phyloP scores from a whole-genome alignment of 1,140 invertebrate species.

The Copidosoma floridanum region DNA sequence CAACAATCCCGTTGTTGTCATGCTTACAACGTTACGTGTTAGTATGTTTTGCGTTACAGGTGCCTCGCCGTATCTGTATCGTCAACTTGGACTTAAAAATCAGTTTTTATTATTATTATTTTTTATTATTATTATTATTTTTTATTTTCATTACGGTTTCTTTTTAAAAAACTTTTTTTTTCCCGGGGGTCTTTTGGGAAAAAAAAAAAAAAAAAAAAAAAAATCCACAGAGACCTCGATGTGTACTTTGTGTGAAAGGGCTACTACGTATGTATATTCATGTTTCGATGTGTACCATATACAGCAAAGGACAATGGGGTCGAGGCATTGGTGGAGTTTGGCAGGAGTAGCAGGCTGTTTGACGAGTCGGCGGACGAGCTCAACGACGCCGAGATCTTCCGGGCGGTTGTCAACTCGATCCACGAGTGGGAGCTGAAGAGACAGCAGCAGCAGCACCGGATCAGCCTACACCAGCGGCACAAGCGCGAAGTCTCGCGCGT shows the following conservation, averaged over 20 bases:
- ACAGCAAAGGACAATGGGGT: no score
- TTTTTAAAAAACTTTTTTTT: no score
- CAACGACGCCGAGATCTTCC: constrained; percentile 59
- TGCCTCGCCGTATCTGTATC: no score
- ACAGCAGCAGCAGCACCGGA: constrained; percentile 32
- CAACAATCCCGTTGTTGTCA: constrained; percentile 11
- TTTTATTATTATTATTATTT: no score
- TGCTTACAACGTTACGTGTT: background rate
- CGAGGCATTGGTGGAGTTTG: constrained; percentile 41
- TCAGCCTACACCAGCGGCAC: constrained; percentile 30
- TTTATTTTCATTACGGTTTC: no score
- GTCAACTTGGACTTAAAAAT: no score
- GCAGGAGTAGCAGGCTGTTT: constrained; percentile 45
- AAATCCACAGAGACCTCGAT: no score
- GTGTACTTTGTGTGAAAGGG: no score
- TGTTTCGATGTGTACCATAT: no score
- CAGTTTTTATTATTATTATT: constrained; percentile 2
- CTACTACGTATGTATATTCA: no score
- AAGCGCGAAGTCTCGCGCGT: constrained; percentile 72
- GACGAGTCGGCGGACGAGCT: constrained; percentile 59
- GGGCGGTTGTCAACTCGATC: constrained; percentile 61
- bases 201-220: no score
- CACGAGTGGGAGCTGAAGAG: constrained; percentile 54
- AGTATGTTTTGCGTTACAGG: background rate
- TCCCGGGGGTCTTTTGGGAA: no score